Conservation (phyloP, 2,888 invertebrate species). For the Yponomeuta plumbellus region DNA sequence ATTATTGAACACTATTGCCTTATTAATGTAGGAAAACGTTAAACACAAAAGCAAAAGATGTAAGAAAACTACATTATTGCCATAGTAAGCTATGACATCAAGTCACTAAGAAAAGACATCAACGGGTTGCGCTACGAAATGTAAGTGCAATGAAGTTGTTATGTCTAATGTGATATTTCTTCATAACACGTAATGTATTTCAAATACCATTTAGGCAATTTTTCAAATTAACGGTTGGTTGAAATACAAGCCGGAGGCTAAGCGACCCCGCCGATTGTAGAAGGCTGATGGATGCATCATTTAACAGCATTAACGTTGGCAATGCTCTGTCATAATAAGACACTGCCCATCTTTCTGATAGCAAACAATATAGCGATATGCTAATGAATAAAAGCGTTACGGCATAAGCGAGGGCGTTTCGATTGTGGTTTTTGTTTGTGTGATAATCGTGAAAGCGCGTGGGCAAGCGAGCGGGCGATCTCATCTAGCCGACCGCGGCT, state of each 20-base stretch:
- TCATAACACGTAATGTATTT: background rate
- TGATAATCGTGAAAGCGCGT: constrained; percentile 42
- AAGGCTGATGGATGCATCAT: background rate
- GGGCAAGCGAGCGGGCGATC: constrained; percentile 9
- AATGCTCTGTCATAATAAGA: background rate
- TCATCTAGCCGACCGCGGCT: constrained; percentile 15
- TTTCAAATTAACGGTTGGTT: background rate
- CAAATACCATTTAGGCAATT: background rate
- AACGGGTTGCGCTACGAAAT: constrained; percentile 15
- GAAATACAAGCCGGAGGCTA: background rate
- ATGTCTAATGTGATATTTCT: background rate
- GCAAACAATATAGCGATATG: constrained; percentile 36
- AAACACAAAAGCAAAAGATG: background rate
- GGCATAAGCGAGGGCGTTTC: constrained; percentile 32
- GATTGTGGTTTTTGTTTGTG: constrained; percentile 27
- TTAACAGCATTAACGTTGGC: background rate
- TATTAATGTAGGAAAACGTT: too few relatives aligned
- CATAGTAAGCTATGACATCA: background rate
- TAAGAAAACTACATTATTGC: background rate
- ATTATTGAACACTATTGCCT: background rate
- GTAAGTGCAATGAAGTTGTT: background rate
- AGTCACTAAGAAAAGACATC: constrained; percentile 14
- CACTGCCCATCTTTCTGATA: background rate
- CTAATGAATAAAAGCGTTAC: constrained; percentile 50
- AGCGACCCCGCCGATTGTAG: background rate